Base-by-base conservation (phyloP, 2,888 invertebrate species). In the Ptilodon capucinus region DNA sequence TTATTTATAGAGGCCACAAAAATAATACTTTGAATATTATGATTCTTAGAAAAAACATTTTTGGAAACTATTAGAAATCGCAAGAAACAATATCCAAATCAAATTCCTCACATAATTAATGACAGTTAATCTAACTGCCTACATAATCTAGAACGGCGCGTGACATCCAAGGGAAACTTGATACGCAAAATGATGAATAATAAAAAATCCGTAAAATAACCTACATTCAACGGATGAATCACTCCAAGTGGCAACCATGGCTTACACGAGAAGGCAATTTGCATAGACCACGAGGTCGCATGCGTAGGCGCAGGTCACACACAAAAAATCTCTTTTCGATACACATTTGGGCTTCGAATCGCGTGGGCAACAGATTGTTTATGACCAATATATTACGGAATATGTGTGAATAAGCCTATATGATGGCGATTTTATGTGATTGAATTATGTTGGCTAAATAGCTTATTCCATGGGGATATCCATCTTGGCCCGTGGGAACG, bases 261-360 rank as follows among this genome's bases (percentile, higher is more conserved):
- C 32, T 54, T 55, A 51, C 57, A 58, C 45, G 47, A 40, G 39
- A 58, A 68, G 35, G 25, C 55, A 34, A 68, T 74, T 80, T 74
- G 71, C 75, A 79, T 80, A 71, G 63, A 57, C 39, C 49, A 46
- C 28, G 48, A 51, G 73, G 71, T 75, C 66, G 41, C 0, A 2
- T 47, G 69, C 72, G 79, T 77, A 46, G 78, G 78, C 62, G 74
- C 60, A 51, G 77, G 71, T 76, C 73, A 57, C 18, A 45, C 19
- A 39, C 45, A 59, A 47, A 57, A 53, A 53, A 42, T 43, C 40
- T 55, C 44, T 54, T 50, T 51, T 45, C 54, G 67, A 65, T 68
- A 64, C 53, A 61, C 40, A 57, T 68, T 61, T 54, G 11, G 42
- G 13, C 43, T 45, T n/a, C 9, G 11, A 9, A n/a, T 1, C 36